Evolutionary conservation across 2,797 vertebrate species (phyloP).

Genomic region (Balearica regulorum): DNA sequence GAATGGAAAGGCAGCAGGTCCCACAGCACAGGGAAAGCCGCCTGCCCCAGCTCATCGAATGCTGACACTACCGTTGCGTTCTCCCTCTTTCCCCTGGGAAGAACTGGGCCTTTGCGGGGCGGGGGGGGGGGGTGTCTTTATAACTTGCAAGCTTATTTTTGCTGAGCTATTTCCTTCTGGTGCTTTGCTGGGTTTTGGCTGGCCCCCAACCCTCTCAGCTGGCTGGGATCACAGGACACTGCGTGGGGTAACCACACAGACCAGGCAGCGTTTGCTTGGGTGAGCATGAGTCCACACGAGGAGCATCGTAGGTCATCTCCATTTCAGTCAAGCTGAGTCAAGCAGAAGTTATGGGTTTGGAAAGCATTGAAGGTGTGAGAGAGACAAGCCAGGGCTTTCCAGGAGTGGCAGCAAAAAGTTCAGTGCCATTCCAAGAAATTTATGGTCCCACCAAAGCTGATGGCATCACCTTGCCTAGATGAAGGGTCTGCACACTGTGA

Average conservation of each 20-base stretch:
- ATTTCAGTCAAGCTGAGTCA: not conserved
- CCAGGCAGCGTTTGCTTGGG: rapidly evolving
- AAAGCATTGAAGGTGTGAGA: rapidly evolving
- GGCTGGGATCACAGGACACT: not conserved
- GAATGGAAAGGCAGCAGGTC: not conserved
- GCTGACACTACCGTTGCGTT: not conserved
- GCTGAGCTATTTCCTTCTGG: not conserved
- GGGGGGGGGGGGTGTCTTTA: no score
- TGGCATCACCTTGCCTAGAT: not conserved
- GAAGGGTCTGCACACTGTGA: not conserved
- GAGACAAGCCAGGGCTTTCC: not conserved
- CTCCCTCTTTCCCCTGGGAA: not conserved
- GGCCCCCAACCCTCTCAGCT: not conserved
- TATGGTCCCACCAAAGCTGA: not conserved
- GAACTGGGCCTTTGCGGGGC: not conserved
- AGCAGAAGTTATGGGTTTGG: not conserved
- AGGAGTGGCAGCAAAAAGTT: not conserved
- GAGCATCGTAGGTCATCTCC: not conserved
- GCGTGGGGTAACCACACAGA: not conserved
- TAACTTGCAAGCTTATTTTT: not conserved
- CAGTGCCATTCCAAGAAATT: not conserved
- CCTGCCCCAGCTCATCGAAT: not conserved
- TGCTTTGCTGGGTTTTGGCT: not conserved
- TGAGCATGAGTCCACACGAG: rapidly evolving
- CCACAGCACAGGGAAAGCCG: rapidly evolving